Evolutionary conservation across 2,797 vertebrate species (phyloP), one percentile per base, ranked within the genome.

Genomic region (Linurgus olivaceus): DNA sequence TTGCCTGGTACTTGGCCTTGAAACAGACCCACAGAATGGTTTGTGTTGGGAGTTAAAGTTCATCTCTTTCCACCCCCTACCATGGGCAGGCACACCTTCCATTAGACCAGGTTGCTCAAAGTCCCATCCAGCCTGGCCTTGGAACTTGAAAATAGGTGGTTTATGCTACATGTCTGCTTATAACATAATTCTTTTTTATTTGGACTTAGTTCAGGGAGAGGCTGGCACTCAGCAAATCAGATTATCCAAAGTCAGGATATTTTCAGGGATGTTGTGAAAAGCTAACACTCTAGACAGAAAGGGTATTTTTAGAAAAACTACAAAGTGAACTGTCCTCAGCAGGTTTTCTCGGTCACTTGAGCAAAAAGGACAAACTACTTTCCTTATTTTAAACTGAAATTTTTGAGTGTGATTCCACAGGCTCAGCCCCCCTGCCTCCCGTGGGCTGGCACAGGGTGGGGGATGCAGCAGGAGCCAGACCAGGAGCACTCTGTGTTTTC

Each of bases 41-140:
- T 71, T 65, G 45, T n/a, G 26, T 52, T 33, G 51, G 38, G 5
- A 0, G 0, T 35, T 84, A 9, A 47, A 77, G 25, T n/a, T 58
- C 31, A 20, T 58, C 66, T 45, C 10, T 0, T 35, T 65, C 18
- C 38, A 58, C 25, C 21, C 18, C 25, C 17, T 65, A 0, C 63
- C 20, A 4, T 17, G 5, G 3, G 8, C n/a, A 38, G n/a, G n/a
- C 50, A 17, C 57, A 40, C 51, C 21, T 77, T 40, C 25, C 51
- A 31, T 33, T 26, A 24, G 2, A 5, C 37, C 72, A 31, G 29
- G 8, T 26, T 35, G 51, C 25, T 71, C 50, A 50, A 63, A 70
- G 51, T 38, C 25, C 17, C 0, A 0, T 70, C 37, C 58, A 71
- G 0, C 33, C 45, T 47, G 33, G 20, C 19, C 40, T 47, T 35